These are phyloP conservation scores for Steinernema carpocapsae DNA, from an alignment of 2,888 invertebrate genomes.

Conservation along the genomic window DNA sequence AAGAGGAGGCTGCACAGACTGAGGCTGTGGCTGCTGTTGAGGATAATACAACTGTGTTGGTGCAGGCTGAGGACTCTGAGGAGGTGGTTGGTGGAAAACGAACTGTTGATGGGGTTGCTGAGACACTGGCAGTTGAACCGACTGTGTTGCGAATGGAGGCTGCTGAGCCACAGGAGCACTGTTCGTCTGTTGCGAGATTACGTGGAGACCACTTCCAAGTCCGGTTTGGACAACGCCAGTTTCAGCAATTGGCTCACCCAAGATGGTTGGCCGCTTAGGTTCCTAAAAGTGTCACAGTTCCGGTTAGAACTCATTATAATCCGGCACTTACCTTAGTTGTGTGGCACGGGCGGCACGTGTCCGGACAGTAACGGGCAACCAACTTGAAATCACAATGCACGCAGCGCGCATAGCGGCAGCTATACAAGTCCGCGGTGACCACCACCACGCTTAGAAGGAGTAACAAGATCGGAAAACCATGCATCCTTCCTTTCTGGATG, in stretches of 20 bases:
- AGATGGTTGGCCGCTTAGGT: constrained; percentile 48
- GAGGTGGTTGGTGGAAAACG: neutral
- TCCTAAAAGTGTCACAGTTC: neutral
- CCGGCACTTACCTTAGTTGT: constrained; percentile 1
- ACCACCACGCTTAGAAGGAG: constrained; percentile 40
- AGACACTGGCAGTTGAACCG: neutral
- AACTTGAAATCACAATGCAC: constrained; percentile 64
- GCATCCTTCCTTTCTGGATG: constrained; percentile 1
- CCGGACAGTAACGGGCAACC: constrained; percentile 54
- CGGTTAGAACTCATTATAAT: too few species aligned
- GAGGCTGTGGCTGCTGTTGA: constrained; percentile 4
- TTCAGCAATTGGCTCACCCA: neutral
- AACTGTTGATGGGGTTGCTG: neutral
- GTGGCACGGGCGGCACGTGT: constrained; percentile 32
- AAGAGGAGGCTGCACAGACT: neutral
- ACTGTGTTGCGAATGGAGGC: neutral
- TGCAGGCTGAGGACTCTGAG: neutral
- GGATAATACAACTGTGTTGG: constrained; percentile 33
- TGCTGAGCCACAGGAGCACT: constrained; percentile 15
- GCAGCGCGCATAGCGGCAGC: constrained; percentile 63
- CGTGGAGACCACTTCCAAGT: neutral
- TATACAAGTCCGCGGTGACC: constrained; percentile 58
- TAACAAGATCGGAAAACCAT: neutral
- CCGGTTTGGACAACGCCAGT: neutral
- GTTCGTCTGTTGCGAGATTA: constrained; percentile 27